These are phyloP conservation scores for Bombyx mori DNA, from an alignment of 1,140 invertebrate genomes.

Conservation along the genomic window DNA sequence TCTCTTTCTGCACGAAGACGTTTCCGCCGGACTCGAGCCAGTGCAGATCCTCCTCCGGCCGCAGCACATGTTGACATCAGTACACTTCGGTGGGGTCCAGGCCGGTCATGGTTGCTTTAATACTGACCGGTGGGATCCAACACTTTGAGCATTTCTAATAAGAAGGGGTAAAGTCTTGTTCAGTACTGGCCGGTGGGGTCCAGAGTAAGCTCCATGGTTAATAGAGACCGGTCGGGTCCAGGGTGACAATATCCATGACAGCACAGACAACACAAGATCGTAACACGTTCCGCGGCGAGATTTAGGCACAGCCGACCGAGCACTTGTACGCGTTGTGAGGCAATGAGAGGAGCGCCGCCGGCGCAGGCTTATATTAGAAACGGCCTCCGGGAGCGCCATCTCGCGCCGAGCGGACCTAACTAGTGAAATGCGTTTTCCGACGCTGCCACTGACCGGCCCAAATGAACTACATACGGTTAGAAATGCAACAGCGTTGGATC, in stretches of 20 bases:
- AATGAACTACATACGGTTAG: too few species aligned
- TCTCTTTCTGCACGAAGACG: slow-evolving; percentile 60
- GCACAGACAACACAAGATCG: slow-evolving; percentile 56
- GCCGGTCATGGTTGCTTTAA: slow-evolving; percentile 52
- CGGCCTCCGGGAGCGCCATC: slow-evolving; percentile 37
- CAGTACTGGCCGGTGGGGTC: slow-evolving; percentile 62
- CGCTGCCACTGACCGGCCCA: background rate
- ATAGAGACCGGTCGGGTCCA: slow-evolving; percentile 64
- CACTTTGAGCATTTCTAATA: slow-evolving; percentile 27
- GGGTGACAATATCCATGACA: slow-evolving; percentile 56
- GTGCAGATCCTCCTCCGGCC: slow-evolving; percentile 51
- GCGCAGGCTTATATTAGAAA: slow-evolving; percentile 54
- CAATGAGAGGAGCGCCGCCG: slow-evolving; percentile 43
- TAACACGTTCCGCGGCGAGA: slow-evolving; percentile 32
- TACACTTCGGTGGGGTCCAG: slow-evolving; percentile 63
- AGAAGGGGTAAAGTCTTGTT: slow-evolving; percentile 21
- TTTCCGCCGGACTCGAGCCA: slow-evolving; percentile 56
- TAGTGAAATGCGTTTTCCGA: slow-evolving; percentile 40
- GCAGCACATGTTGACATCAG: slow-evolving; percentile 62
- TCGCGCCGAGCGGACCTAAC: slow-evolving; percentile 45
- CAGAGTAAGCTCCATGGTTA: slow-evolving; percentile 52
- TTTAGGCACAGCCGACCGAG: slow-evolving; percentile 28
- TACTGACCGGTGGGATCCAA: slow-evolving; percentile 63
- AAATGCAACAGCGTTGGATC: too few species aligned
- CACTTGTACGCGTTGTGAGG: slow-evolving; percentile 37